Percentiles rank a stretch among this genome's conserved stretches.
Evolutionary conservation across 2,888 invertebrate genomes (phyloP).

Genomic region (Physocephala rufipes): DNA sequence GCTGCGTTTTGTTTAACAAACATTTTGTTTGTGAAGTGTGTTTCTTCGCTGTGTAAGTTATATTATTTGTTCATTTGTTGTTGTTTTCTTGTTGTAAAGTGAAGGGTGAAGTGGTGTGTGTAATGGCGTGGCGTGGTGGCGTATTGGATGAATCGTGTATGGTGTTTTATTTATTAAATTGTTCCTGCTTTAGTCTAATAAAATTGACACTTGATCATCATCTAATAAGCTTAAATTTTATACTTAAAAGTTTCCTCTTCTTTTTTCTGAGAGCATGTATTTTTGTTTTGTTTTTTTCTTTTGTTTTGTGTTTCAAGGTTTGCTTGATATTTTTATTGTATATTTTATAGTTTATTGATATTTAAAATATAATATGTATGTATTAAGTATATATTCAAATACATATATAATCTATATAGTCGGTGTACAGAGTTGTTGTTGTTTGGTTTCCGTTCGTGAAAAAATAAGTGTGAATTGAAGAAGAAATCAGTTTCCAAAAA

Average conservation of each 20-base stretch:
- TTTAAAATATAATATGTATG: slow-evolving; percentile 45
- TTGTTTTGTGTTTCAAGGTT: slow-evolving; percentile 23
- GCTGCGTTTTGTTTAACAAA: no score
- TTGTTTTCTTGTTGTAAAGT: slow-evolving; percentile 24
- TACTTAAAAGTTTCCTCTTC: no score
- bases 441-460: slow-evolving; percentile 48
- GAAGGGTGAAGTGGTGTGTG: slow-evolving; percentile 23
- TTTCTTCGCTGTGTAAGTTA: slow-evolving; percentile 11
- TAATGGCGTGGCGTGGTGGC: slow-evolving; percentile 13
- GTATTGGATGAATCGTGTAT: slow-evolving; percentile 21
- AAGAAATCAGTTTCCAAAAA: slow-evolving; percentile 14
- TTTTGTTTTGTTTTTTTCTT: slow-evolving; percentile 29
- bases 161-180: no score
- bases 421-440: slow-evolving; percentile 63
- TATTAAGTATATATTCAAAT: slow-evolving; percentile 42
- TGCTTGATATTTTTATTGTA: slow-evolving; percentile 20
- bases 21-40: no score
- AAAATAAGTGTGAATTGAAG: slow-evolving; percentile 41
- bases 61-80: slow-evolving; percentile 27
- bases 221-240: slow-evolving; percentile 31
- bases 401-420: slow-evolving; percentile 51
- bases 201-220: slow-evolving; percentile 48
- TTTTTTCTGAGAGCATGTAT: slow-evolving; percentile 33
- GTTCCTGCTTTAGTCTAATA: slow-evolving; percentile 40
- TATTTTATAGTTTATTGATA: slow-evolving; percentile 48